phyloP scores from a whole-genome alignment of 2,797 vertebrate species.

The Glyptemys insculpta region DNA sequence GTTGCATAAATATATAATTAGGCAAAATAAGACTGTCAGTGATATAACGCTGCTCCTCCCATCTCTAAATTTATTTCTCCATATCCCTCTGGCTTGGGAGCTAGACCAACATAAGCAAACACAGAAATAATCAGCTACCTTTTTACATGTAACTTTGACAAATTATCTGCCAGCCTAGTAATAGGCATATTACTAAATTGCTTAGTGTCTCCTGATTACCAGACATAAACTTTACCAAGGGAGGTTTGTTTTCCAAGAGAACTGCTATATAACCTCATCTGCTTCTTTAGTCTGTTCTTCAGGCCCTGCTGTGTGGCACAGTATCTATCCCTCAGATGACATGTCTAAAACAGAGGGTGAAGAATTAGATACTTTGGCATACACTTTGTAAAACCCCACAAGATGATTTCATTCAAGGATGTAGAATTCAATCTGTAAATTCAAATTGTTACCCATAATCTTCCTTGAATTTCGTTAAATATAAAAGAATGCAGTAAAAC shows the following conservation, averaged over 20 bases:
- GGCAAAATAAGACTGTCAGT: not conserved
- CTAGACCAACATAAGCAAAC: not conserved
- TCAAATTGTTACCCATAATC: not conserved
- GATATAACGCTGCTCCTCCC: not conserved
- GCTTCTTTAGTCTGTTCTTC: not conserved
- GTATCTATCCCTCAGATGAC: not conserved
- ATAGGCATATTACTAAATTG: not conserved
- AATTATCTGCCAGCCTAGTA: not conserved
- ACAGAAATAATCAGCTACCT: not conserved
- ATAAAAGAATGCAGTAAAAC: slow-evolving; percentile 3
- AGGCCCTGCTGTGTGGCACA: not conserved
- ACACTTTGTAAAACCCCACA: not conserved
- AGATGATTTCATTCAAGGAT: not conserved
- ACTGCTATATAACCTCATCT: not conserved
- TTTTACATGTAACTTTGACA: not conserved
- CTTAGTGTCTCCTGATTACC: not conserved
- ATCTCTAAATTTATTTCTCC: not conserved
- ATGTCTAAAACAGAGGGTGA: not conserved
- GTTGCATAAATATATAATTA: not conserved
- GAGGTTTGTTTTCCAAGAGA: not conserved
- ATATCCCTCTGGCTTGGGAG: not conserved
- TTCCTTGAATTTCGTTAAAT: not conserved
- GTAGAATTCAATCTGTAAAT: not conserved
- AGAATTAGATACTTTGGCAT: not conserved
- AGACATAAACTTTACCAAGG: not conserved